Evolutionary conservation across 2,797 vertebrate species (phyloP), one percentile per base, ranked within the genome.

Genomic region (Hozukius guyotensis): DNA sequence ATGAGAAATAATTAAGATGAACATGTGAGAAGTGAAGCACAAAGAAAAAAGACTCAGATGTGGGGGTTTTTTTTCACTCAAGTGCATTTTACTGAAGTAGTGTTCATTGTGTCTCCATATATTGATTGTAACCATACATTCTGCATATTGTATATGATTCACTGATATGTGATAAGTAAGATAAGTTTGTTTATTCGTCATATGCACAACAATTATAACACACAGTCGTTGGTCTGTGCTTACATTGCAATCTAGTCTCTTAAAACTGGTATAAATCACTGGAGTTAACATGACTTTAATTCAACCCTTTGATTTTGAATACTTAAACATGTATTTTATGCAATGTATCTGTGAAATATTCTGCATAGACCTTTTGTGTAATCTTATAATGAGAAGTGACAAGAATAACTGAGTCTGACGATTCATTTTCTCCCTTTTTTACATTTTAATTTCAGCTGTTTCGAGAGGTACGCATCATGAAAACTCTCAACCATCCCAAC

Each of bases 401-500:
- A 11, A 56, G 13, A 55, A 34, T 14, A 31, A 5, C 34, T 12
- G 6, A 22, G 16, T 24, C 55, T 78, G 36, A 61, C 2, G 1
- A 29, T 52, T 63, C 1, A 6, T 27, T 10, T 3, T 63, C 20
- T 71, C 18, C 2, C 7, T 59, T 67, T 4, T 64, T 62, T 4
- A 11, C 0, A 14, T 16, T 20, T 25, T 71, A 18, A 18, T 59
- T 52, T 4, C 92, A 98, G 97, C 95, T 98, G 67, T 97, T 97
- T 93, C 96, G 97, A 85, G 97, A 98, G 95, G 97, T 98, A 86
- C 96, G 97, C 80, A 98, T 98, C 90, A 98, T 98, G 97, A 98
- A 98, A 88, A 97, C 96, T 20, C 95, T 98, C 38, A 98, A 97
- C 91, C 97, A 98, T 87, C 97, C 97, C 77, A 98, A 98, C 90